Evolutionary conservation across 2,797 vertebrate genomes (phyloP), one percentile per base, ranked within the genome.

Genomic region (Danio jaintianensis): DNA sequence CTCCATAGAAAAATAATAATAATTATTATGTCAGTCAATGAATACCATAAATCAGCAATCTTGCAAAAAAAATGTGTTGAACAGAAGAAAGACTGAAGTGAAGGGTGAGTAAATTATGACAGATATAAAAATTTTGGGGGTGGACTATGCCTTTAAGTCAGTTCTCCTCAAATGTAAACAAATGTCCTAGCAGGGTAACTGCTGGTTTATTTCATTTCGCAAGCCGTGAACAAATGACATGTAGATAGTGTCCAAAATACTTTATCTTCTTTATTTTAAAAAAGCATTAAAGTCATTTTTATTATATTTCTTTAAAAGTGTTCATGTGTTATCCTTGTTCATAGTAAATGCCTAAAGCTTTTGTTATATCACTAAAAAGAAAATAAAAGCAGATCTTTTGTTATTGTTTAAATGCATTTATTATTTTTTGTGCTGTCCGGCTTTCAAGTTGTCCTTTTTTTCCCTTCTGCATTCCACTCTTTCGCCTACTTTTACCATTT

Each of bases 391-490:
- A 5, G 13, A 12, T 50, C 48, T 18, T 36, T 5, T 12, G 4
- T 12, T 40, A 16, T 15, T 43, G 3, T 16, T 64, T n/a, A 20
- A 42, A 75, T 42, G 10, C 0, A 20, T 75, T 86, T 66, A 85
- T 69, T 70, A 36, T 53, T 47, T 73, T 55, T 86, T 85, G 15
- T 42, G 13, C 18, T 55, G 29, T 69, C 55, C 47, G 1, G 29
- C 36, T 63, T n/a, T 43, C 29, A 45, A 16, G 8, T 64, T 20
- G 5, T 40, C 0, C 9, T 45, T 71, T 75, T 73, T 56, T 77
- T 72, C 67, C 2, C 43, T 16, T 58, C 61, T 43, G 13, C 48
- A 59, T 72, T 50, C 13, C 22, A 55, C 45, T 80, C 43, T 74
- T 53, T 66, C 50, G 1, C 70, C 29, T 43, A 38, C 43, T 69